Evolutionary conservation across 2,888 invertebrate species (phyloP), one percentile per base, ranked within the genome.

Genomic region (Tupiocoris notatus): DNA sequence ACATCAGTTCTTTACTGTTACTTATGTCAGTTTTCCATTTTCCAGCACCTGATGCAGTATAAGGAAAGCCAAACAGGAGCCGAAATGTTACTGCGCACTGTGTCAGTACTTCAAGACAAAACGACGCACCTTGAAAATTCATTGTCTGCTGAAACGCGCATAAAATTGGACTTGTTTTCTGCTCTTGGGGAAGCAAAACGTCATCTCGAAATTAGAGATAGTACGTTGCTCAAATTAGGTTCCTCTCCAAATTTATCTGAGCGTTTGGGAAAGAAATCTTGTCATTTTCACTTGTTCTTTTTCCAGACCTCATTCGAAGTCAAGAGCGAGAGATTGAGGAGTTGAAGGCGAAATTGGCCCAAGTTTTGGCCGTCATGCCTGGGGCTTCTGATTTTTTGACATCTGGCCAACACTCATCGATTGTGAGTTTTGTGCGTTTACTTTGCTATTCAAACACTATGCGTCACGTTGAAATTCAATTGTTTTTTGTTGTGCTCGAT

Each of bases 161-260:
- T 98, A 85, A 99, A 99, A 87, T 89, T 98, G 82, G 98, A 99
- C 87, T 89, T 99, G 83, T 96, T 98, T 86, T 95, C 96, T 80
- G 98, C 98, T 80, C 90, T 98, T 71, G 97, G 97, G 56, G 97
- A 96, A 84, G 96, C 95, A 80, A 96, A 96, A 85, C 88, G 96
- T 75, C 92, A 94, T 84, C 87, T 96, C 82, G 92, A 92, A 86
- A 91, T 94, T 83, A 89, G 91, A 85, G 93, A 94, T 82, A 90
- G 95, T 95, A 39, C 6, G 39, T 39, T 39, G 12, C 39, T 39
- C 39, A 39, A 39, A 39, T 39, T 39, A 12, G 39, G 39, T 39
- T 39, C 3, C 39, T 39, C 6, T 3, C 39, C 39, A 39, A 7
- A 39, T 39, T 39, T 39, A n/a, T n/a, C n/a, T n/a, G n/a, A 7